These are phyloP conservation scores for Octopus bimaculoides DNA, from an alignment of 1,140 invertebrate genomes.

Conservation along the genomic window DNA sequence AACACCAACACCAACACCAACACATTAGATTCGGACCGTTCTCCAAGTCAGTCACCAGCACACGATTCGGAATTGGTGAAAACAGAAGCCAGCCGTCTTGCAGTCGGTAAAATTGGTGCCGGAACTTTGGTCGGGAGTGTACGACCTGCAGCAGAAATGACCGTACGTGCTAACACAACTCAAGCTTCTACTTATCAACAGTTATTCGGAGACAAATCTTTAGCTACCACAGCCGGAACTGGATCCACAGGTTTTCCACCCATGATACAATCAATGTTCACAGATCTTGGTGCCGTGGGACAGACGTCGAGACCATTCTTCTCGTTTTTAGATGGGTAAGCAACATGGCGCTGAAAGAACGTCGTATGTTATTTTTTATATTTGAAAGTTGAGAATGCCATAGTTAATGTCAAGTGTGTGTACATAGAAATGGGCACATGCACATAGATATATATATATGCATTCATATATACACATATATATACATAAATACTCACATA, in stretches of 20 bases:
- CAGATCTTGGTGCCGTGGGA: conserved; percentile 32
- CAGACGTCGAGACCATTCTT: conserved; percentile 27
- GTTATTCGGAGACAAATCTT: conserved; percentile 25
- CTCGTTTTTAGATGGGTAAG: conserved; percentile 46
- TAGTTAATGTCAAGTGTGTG: not conserved
- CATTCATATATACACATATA: not conserved
- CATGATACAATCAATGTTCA: conserved; percentile 39
- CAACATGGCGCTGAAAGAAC: too few relatives aligned
- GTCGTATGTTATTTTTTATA: too few relatives aligned
- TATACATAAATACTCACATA: not conserved
- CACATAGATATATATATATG: not conserved
- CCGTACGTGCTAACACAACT: conserved; percentile 21
- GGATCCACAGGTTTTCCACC: conserved; percentile 39
- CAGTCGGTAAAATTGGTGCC: not conserved
- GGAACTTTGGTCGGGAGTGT: conserved; percentile 6
- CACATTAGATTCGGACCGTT: conserved; percentile 4
- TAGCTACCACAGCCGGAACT: conserved; percentile 25
- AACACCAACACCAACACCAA: conserved; percentile 3
- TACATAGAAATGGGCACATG: not conserved
- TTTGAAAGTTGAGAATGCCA: too few relatives aligned
- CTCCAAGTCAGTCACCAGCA: not conserved
- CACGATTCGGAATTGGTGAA: conserved; percentile 6
- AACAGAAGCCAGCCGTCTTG: not conserved
- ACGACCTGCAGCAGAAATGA: conserved; percentile 21
- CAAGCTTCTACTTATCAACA: conserved; percentile 24